Evolutionary conservation across 2,113 vertebrate genomes (phyloP).

Genomic region (Tupaia tana): DNA sequence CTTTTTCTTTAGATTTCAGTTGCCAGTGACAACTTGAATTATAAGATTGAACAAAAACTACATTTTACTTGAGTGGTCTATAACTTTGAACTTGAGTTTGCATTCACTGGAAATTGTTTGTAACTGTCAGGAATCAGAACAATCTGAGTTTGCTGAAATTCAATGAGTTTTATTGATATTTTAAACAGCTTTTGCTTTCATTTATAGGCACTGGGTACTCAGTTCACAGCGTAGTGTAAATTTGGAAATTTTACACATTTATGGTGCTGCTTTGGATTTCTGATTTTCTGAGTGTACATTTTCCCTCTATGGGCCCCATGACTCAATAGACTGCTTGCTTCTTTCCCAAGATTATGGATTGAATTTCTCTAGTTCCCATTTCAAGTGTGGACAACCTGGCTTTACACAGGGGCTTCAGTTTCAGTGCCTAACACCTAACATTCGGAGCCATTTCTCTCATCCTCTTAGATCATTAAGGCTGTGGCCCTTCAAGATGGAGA

Average conservation of each 20-base stretch:
- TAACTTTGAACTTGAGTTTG: slow-evolving; percentile 27
- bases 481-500: neutral
- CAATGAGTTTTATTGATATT: neutral
- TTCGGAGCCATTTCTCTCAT: neutral
- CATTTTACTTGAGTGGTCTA: neutral
- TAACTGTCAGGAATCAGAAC: neutral
- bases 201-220: neutral
- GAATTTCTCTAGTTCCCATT: neutral
- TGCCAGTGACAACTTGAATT: slow-evolving; percentile 40
- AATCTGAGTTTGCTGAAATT: neutral
- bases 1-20: slow-evolving; percentile 50
- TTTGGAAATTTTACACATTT: neutral
- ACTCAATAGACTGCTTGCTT: neutral
- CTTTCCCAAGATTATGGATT: neutral
- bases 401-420: neutral
- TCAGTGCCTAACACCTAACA: neutral
- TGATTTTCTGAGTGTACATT: neutral
- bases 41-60: slow-evolving; percentile 4
- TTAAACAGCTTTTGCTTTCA: neutral
- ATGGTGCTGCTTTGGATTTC: neutral
- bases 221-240: neutral
- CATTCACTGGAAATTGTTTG: neutral
- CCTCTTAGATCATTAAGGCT: neutral
- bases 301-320: neutral
- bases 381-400: neutral